These are phyloP conservation scores for Hemiprocne comata DNA, from an alignment of 2,113 vertebrate genomes.

Conservation along the genomic window DNA sequence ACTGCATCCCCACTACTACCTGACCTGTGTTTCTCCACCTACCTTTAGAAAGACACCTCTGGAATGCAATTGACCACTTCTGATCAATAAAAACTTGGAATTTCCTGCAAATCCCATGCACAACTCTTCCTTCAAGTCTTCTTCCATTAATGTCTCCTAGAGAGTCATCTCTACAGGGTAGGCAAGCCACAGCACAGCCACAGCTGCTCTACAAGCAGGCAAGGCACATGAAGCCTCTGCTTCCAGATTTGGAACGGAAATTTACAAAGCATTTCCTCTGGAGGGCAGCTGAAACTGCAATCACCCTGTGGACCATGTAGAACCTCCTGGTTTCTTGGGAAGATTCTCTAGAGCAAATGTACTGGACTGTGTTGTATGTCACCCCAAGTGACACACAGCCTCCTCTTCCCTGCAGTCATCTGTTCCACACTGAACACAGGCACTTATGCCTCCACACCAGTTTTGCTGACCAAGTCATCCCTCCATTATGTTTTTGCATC, in stretches of 20 bases:
- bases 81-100: not conserved
- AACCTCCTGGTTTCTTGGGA: not conserved
- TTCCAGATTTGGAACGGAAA: not conserved
- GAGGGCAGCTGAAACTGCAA: not conserved
- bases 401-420: not conserved
- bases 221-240: not conserved
- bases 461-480: not conserved
- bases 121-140: not conserved
- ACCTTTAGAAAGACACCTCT: not conserved
- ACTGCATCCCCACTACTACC: not conserved
- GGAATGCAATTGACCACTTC: not conserved
- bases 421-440: not conserved
- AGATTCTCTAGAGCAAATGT: not conserved
- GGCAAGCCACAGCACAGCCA: not conserved
- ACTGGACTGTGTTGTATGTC: not conserved
- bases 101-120: not conserved
- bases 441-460: rapidly evolving
- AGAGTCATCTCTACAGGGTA: not conserved
- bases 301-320: too few species aligned
- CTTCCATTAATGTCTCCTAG: not conserved
- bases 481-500: not conserved
- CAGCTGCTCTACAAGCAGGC: not conserved
- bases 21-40: not conserved
- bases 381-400: not conserved
- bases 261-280: not conserved